Evolutionary conservation across 2,797 vertebrate genomes (phyloP), one percentile per base, ranked within the genome.

Genomic region (Peromyscus eremicus): DNA sequence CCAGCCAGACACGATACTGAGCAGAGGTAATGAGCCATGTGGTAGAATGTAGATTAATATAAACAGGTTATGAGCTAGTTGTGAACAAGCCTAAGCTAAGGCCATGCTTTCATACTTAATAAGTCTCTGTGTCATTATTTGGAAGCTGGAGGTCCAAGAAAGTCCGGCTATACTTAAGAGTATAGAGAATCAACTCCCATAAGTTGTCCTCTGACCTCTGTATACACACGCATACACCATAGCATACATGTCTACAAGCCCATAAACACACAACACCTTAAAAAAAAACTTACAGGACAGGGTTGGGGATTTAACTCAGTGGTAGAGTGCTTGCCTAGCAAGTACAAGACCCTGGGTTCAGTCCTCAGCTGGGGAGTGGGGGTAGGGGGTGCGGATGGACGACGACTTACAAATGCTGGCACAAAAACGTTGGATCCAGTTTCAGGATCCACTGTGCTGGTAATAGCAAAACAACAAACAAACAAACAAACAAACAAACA

Each of bases 401-500:
- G 4, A 46, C 8, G 46, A 49, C 46, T 49, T 49, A 46, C 46
- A 46, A 46, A 46, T 46, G 46, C 25, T 76, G 40, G 73, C 40
- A 76, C 40, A 25, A 46, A 76, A 76, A 19, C 23, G 75, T 21
- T 73, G 19, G 17, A 73, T 73, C 19, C n/a, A 84, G 87, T 66
- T 43, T 75, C 3, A 11, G 62, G 96, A 92, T 34, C 0, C 19
- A 92, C 17, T 80, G 12, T 71, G 92, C 87, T 96, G 70, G 49
- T 57, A 94, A 7, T 2, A 96, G 94, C 89, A 97, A 81, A 6
- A 17, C 16, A 57, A 57, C 17, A 32, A 32, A 66, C 29, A 66
- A 66, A n/a, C n/a, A 62, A 62, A 25, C 23, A 29, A 66, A 66
- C 5, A 27, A 64, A 60, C 1, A 89, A 96, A 94, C 32, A 52